Evolutionary conservation across 1,140 invertebrate genomes (phyloP), one percentile per base, ranked within the genome.

Genomic region (Lerema accius): DNA sequence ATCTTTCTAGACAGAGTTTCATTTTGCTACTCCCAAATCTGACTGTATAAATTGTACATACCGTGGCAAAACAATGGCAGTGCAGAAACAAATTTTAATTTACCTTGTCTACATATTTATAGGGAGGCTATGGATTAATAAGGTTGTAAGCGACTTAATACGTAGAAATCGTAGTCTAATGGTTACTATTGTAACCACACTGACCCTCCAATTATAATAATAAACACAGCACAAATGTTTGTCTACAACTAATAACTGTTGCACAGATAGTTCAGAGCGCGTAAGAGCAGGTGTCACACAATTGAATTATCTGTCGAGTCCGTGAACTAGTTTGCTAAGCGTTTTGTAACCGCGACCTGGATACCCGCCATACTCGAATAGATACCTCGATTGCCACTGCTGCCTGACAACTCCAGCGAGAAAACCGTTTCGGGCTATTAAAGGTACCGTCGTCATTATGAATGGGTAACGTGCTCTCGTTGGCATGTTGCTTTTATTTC

Each of bases 311-410:
- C 69, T 76, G 60, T 69, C 64, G 64, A 73, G 78, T 82, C 84
- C 84, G 80, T 87, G 84, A 87, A 85, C 84, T 80, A 83, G 76
- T 82, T 85, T 55, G 69, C 72, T 73, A 65, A 75, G 69, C 67
- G 75, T 88, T 84, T 88, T 80, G 85, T 82, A 84, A 84, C 69
- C 67, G 71, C 73, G 82, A 78, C 82, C 83, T 83, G 78, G 73
- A 80, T 82, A 81, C 58, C 56, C 63, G 75, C 68, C 73, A 81
- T 76, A 82, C 65, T 81, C 65, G 63, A 55, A 71, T 71, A 74
- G 72, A 43, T 71, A 67, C 62, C 49, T 66, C 58, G 68, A 68
- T 74, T 55, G 51, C 55, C 42, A 56, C 42, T 43, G 26, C 53
- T 56, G 39, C 39, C 40, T 16, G 42, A 43, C 28, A 14, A 39